phyloP scores from a whole-genome alignment of 2,113 vertebrate genomes.

The Octodon degus region DNA sequence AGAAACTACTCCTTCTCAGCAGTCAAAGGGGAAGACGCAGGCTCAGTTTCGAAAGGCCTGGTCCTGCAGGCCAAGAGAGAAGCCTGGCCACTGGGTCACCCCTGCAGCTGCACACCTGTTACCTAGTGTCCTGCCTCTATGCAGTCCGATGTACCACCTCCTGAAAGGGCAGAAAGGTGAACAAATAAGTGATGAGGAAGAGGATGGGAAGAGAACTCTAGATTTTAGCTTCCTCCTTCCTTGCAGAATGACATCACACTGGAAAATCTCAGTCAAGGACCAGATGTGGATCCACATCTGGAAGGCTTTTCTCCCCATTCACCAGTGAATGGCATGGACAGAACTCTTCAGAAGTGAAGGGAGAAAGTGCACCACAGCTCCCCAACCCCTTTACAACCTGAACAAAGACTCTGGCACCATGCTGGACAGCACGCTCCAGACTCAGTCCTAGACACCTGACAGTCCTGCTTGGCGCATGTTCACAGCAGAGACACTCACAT shows the following conservation, averaged over 20 bases:
- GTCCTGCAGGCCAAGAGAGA: not conserved
- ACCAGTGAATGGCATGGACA: not conserved
- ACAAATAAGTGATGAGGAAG: too few species aligned
- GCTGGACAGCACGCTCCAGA: rapidly evolving
- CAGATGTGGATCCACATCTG: rapidly evolving
- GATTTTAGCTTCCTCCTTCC: too few species aligned
- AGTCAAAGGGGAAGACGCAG: not conserved
- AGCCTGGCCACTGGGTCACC: not conserved
- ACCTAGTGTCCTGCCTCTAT: not conserved
- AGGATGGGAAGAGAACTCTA: not conserved
- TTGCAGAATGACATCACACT: not conserved
- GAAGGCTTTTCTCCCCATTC: not conserved
- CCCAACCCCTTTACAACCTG: too few species aligned
- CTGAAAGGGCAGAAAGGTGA: not conserved
- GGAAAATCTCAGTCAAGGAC: not conserved
- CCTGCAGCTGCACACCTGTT: rapidly evolving
- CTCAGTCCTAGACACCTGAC: rapidly evolving
- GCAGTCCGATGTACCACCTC: not conserved
- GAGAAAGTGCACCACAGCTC: not conserved
- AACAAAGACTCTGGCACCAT: not conserved
- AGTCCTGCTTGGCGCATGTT: not conserved
- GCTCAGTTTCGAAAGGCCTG: not conserved
- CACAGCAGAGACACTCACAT: not conserved
- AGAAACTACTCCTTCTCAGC: not conserved
- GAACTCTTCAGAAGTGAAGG: not conserved